These are phyloP conservation scores for Sphaeramia orbicularis DNA, from an alignment of 2,797 vertebrate genomes.

Conservation along the genomic window DNA sequence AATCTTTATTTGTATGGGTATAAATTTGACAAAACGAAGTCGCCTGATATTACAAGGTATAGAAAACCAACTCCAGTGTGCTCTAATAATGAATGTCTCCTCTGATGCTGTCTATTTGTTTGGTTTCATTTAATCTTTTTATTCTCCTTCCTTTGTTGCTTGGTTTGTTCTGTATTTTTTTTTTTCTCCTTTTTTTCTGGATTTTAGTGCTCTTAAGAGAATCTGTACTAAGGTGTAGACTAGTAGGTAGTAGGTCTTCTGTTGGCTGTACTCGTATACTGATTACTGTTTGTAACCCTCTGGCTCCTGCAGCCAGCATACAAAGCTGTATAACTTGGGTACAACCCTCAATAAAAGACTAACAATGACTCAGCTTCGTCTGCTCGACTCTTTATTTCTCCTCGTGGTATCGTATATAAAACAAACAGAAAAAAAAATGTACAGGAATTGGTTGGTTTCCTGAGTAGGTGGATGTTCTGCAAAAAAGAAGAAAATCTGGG, in stretches of 20 bases:
- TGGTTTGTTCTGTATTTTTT: constrained; percentile 82
- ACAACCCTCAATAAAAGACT: constrained; percentile 90
- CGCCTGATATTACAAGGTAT: constrained; percentile 85
- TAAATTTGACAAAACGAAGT: constrained; percentile 83
- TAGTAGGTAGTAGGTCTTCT: constrained; percentile 86
- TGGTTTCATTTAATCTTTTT: constrained; percentile 81
- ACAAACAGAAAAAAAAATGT: neutral
- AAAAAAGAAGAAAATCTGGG: too few relatives aligned
- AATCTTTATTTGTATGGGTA: constrained; percentile 90
- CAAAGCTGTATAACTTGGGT: constrained; percentile 90
- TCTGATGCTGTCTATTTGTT: constrained; percentile 84
- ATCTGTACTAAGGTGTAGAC: constrained; percentile 86
- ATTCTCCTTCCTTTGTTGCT: constrained; percentile 82
- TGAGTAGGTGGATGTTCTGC: too few relatives aligned
- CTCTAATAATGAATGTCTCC: constrained; percentile 88
- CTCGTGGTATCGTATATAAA: too few relatives aligned
- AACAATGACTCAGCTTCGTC: constrained; percentile 67
- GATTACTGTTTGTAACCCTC: constrained; percentile 89
- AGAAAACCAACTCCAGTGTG: constrained; percentile 86
- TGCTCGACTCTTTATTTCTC: constrained; percentile 21
- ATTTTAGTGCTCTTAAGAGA: constrained; percentile 88
- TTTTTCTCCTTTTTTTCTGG: constrained; percentile 62
- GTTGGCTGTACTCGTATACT: constrained; percentile 89
- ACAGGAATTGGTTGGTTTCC: too few relatives aligned
- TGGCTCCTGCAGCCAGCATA: constrained; percentile 84